Evolutionary conservation across 2,888 invertebrate species (phyloP), one percentile per base, ranked within the genome.

Genomic region (Nomada hirtipes): DNA sequence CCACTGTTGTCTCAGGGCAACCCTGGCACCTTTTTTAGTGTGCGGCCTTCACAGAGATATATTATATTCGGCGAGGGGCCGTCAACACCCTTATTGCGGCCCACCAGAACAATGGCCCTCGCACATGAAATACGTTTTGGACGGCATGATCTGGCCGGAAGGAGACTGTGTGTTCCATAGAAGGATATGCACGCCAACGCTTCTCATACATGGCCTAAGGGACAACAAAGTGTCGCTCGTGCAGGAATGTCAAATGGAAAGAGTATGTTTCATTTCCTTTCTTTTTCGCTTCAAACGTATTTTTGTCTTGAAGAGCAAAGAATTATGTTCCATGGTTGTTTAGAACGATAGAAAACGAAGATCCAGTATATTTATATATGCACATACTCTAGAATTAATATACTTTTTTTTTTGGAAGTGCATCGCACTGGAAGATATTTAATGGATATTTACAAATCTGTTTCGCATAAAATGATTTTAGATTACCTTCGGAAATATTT

Each of bases 221-320:
- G 97, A 97, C 92, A 95, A 95, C 83, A 94, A 95, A 79, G 95
- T 96, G 42, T 95, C 96, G n/a, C 93, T 96, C 80, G 95, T 96
- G 23, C 96, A 96, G 89, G 96, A 96, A 93, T 95, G 96, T 90
- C 96, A 96, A 92, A 96, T 96, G 96, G 95, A 96, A 91, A 94
- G 96, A 93, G 96, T 96, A 91, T 92, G 94, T 89, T 55, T 68
- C 44, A 26, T 23, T 42, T 15, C 13, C 13, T 10, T 26, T 23
- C 29, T 50, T n/a, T 13, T 11, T 10, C 18, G 20, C 29, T n/a
- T 36, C 10, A 15, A 13, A 10, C 15, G 23, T 20, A 11, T 15
- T 60, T 10, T 15, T n/a, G 9, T 0, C 18, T 36, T 18, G 9
- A 36, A 36, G 18, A 15, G 18, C 20, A 13, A 20, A 11, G 0